Evolutionary conservation across 2,113 vertebrate species (phyloP).

Genomic region (Hippocampus comes): DNA sequence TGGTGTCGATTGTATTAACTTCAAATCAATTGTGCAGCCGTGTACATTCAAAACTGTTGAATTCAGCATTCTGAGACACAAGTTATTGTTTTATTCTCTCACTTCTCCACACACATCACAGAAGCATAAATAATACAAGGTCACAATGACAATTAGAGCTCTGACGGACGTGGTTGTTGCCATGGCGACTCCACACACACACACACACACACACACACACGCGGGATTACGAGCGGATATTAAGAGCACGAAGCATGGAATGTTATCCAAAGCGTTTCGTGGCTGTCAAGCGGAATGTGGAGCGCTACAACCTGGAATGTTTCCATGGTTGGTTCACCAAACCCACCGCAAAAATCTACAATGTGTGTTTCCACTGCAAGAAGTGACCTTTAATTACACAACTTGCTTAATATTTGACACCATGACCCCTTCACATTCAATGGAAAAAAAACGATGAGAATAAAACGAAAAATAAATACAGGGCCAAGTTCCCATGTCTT

Average conservation of each 20-base stretch:
- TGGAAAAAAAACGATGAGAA: neutral
- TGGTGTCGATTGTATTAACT: neutral
- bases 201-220: conserved; percentile 1
- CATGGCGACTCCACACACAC: conserved; percentile 2
- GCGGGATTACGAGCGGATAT: neutral
- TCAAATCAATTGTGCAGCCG: neutral
- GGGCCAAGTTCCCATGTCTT: neutral
- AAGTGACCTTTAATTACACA: neutral
- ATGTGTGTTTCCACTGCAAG: too few relatives aligned
- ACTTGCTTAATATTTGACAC: neutral
- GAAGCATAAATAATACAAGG: neutral
- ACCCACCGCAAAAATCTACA: neutral
- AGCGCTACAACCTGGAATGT: neutral
- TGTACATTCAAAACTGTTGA: neutral
- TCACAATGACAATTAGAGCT: conserved; percentile 3
- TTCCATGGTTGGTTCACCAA: neutral
- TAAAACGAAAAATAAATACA: neutral
- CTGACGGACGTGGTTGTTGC: neutral
- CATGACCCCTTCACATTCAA: neutral
- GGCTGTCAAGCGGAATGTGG: neutral
- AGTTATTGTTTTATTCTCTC: neutral
- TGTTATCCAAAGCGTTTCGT: neutral
- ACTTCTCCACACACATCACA: neutral
- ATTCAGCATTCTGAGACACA: neutral
- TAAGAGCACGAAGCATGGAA: neutral